These are phyloP conservation scores for Trachymyrmex septentrionalis DNA, from an alignment of 1,140 invertebrate genomes.

Conservation along the genomic window DNA sequence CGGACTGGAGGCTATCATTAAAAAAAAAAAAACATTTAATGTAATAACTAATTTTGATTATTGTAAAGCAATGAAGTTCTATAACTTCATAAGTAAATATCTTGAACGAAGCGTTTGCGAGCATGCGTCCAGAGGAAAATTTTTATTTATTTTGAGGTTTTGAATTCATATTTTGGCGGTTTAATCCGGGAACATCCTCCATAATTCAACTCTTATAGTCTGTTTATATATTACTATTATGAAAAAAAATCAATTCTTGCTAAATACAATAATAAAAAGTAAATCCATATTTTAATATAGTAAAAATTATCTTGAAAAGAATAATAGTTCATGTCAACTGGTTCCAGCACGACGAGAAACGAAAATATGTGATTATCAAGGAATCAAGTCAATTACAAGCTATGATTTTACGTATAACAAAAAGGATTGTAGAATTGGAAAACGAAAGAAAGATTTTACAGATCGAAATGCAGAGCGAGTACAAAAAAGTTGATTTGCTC, in stretches of 20 bases:
- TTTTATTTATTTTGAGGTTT: too few relatives aligned
- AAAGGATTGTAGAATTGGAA: slow-evolving; percentile 76
- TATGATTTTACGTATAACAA: slow-evolving; percentile 68
- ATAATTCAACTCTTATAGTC: too few relatives aligned
- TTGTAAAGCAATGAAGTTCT: too few relatives aligned
- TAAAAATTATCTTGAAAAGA: not conserved
- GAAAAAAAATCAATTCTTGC: not conserved
- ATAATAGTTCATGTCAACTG: not conserved
- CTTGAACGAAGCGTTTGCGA: too few relatives aligned
- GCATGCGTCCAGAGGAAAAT: too few relatives aligned
- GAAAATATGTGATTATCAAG: slow-evolving; percentile 72
- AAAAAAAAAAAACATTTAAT: too few relatives aligned
- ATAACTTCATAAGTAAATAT: too few relatives aligned
- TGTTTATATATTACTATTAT: not conserved
- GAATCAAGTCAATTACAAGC: slow-evolving; percentile 78
- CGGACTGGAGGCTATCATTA: too few relatives aligned
- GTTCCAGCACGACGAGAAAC: slow-evolving; percentile 81
- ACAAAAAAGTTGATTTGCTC: slow-evolving; percentile 77
- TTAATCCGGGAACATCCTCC: too few relatives aligned
- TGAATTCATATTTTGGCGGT: too few relatives aligned
- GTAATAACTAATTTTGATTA: too few relatives aligned
- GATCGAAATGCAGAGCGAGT: slow-evolving; percentile 74
- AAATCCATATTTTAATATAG: not conserved
- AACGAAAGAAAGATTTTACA: slow-evolving; percentile 76
- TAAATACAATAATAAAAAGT: slow-evolving; percentile 5